Evolutionary conservation across 2,888 invertebrate species (phyloP), one percentile per base, ranked within the genome.

Genomic region (Himalopsyche anomala): DNA sequence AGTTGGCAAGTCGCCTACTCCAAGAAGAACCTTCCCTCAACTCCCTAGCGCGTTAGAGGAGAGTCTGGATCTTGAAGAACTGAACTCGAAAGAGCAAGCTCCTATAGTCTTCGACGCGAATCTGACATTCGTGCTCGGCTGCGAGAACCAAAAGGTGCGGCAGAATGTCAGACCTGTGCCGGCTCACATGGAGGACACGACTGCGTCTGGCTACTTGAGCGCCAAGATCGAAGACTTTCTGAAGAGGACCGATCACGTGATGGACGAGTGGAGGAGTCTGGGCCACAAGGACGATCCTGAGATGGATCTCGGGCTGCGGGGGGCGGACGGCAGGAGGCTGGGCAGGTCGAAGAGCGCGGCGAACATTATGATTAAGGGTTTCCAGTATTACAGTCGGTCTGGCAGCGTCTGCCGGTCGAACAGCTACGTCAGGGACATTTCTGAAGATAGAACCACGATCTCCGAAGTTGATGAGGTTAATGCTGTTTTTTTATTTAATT

Each of bases 31-130:
- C 89, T 96, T 95, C 89, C 96, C 96, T 0, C 96, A 96, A 90
- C 62, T 62, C 8, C 91, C 91, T 6, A 93, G 93, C 89, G 92
- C 92, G 28, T 90, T 89, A 12, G 92, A 92, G 12, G 91, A 93
- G 88, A 90, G 91, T 69, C 90, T 94, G 83, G 93, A 95, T 89
- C 90, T 94, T 11, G 93, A 94, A 86, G 96, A 96, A 90, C 90
- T 95, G 74, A 93, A 93, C 79, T 92, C 93, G 4, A 94, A 95
- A 90, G 97, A 96, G 90, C 95, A 96, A 86, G 95, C 96, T 0
- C 96, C 97, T 0, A 96, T 97, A 2, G 95, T 97, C 0, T 96
- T 97, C 89, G 96, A 97, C 90, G 97, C 97, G 0, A 97, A 97
- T 91, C 91, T 97, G 56, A 96, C 96, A 8, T 97, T 97, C 90